Percentiles rank a stretch among this genome's conserved stretches.
Evolutionary conservation across 2,113 vertebrate species (phyloP).

Genomic region (Monarcha castaneiventris): DNA sequence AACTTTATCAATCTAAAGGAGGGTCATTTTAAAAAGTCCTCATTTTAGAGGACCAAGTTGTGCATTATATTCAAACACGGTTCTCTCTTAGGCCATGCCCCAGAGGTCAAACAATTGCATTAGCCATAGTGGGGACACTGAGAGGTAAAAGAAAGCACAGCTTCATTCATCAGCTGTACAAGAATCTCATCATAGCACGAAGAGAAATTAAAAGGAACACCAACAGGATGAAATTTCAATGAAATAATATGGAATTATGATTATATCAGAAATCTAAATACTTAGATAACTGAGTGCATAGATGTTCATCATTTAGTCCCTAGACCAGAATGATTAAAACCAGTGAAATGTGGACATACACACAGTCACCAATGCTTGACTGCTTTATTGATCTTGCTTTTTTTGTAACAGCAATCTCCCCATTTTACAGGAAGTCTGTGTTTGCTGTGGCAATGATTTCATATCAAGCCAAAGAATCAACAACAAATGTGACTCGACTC

Average conservation of each 20-base stretch:
- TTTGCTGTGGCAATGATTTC: neutral
- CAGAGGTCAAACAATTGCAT: neutral
- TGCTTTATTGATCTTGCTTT: neutral
- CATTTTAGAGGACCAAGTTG: neutral
- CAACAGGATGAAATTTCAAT: neutral
- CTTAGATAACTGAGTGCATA: neutral
- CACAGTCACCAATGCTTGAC: neutral
- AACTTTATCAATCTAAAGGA: neutral
- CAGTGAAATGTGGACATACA: neutral
- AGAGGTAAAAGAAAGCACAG: neutral
- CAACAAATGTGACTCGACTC: neutral
- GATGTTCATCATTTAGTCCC: neutral
- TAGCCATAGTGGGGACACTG: neutral
- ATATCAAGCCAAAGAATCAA: neutral
- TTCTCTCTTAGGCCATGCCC: neutral
- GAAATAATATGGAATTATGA: neutral
- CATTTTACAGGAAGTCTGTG: neutral
- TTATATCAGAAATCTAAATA: neutral
- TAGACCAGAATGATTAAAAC: neutral
- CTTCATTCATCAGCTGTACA: neutral
- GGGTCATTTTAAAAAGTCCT: neutral
- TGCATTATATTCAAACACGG: neutral
- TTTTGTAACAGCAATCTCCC: neutral
- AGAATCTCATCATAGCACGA: neutral
- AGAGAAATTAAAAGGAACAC: neutral